Percentiles rank a stretch among this genome's conserved stretches.
Evolutionary conservation across 2,888 invertebrate genomes (phyloP).

Genomic region (Psylliodes chrysocephalus): DNA sequence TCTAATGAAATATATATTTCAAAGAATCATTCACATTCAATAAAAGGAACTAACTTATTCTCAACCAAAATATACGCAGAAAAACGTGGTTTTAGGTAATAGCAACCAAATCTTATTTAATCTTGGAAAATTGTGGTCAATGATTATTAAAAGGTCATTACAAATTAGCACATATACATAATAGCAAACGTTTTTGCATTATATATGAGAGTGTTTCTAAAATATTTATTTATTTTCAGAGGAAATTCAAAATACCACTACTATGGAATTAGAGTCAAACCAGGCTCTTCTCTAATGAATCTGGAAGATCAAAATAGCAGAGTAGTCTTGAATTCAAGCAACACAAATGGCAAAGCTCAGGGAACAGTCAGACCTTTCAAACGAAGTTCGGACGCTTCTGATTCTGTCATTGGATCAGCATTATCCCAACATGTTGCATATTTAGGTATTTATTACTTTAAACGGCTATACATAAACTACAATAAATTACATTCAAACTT

Average conservation of each 20-base stretch:
- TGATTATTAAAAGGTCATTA: too few relatives aligned
- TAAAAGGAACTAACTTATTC: too few relatives aligned
- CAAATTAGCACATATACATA: neutral
- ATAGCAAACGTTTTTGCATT: too few relatives aligned
- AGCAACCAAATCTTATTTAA: too few relatives aligned
- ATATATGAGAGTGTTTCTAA: too few relatives aligned
- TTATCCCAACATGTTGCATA: slow-evolving; percentile 75
- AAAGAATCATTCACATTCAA: too few relatives aligned
- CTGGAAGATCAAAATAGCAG: slow-evolving; percentile 63
- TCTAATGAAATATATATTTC: too few relatives aligned
- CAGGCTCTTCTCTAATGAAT: slow-evolving; percentile 78
- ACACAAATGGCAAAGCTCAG: slow-evolving; percentile 57
- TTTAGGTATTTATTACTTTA: slow-evolving; percentile 75
- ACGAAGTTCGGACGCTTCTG: slow-evolving; percentile 57
- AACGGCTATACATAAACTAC: too few relatives aligned
- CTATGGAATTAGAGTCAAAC: slow-evolving; percentile 98
- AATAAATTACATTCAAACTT: too few relatives aligned
- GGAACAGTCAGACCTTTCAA: slow-evolving; percentile 61
- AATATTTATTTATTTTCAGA: slow-evolving; percentile 67
- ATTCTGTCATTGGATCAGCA: slow-evolving; percentile 54
- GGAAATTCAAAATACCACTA: slow-evolving; percentile 99
- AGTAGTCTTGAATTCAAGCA: slow-evolving; percentile 54
- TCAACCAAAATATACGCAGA: too few relatives aligned
- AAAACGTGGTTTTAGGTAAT: too few relatives aligned
- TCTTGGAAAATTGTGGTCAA: too few relatives aligned